Base-by-base conservation (phyloP, 1,140 invertebrate species). In the Hylyphantes graminicola region DNA sequence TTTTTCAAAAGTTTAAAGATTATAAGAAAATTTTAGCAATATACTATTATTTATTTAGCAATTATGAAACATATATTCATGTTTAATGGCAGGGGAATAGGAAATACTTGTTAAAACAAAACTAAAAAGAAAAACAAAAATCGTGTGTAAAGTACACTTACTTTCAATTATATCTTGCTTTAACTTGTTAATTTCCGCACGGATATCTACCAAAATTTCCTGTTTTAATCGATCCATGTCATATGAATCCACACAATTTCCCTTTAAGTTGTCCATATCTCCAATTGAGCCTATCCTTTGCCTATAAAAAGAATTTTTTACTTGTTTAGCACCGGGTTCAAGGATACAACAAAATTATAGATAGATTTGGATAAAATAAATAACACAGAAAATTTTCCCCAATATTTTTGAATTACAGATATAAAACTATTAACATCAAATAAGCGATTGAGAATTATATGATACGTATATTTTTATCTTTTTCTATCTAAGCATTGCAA, bases 121-220 rank as follows among this genome's bases (percentile, higher is more conserved):
- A 55, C 4, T 59, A 65, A 12, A 65, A 0, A 17, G 64, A 3
- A 61, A 65, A 4, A 65, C 57, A 59, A 59, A 65, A 12, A 65
- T 19, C 10, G 9, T 11, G 21, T n/a, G 19, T 21, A 19, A 65
- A 65, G 10, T 21, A 65, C 64, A 55, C 10, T 88, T 86, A 98
- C 96, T 95, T 89, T 97, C 96, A 90, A 98, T 93, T 88, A 99
- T 97, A 88, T 98, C 97, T 87, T 93, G 92, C 91, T 98, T 98
- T 89, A 96, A 94, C 91, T 96, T 96, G 82, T 94, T 92, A 86
- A 98, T 93, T 91, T 98, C 96, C 89, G 94, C 93, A 82, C 94
- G 93, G 89, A 98, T 94, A 91, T 98, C 97, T 85, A 94, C 93
- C 85, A 98, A 91, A 86, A 98, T 93, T 88, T 98, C 97, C 89